phyloP scores from a whole-genome alignment of 2,888 invertebrate species.

The Ormia ochracea region DNA sequence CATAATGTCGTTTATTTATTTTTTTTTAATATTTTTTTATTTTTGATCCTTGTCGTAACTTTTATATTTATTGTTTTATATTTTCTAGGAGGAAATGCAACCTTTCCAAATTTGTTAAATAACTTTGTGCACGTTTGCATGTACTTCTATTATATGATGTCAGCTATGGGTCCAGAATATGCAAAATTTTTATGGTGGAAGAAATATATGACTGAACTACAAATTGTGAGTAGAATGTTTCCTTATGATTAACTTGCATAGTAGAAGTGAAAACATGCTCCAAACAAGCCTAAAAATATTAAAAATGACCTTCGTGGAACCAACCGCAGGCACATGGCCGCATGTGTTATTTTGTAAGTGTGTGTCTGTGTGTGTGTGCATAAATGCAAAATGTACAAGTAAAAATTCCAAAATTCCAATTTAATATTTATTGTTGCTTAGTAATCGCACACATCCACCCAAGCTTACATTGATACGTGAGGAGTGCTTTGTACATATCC shows the following conservation, averaged over 20 bases:
- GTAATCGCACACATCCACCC: neutral
- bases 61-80: neutral
- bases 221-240: conserved; percentile 84
- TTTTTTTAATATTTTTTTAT: neutral
- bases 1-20: neutral
- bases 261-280: conserved; percentile 1
- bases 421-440: neutral
- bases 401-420: too few species aligned
- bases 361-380: too few species aligned
- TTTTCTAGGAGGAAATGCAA: conserved; percentile 79
- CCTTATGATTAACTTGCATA: neutral
- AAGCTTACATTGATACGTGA: neutral
- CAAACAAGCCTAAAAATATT: conserved; percentile 1
- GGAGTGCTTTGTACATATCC: neutral
- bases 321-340: neutral
- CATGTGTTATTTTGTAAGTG: too few species aligned
- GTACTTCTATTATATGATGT: conserved; percentile 94
- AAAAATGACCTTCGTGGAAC: conserved; percentile 38
- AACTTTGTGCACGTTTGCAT: conserved; percentile 96
- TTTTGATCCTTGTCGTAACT: neutral
- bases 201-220: conserved; percentile 92
- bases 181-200: conserved; percentile 96
- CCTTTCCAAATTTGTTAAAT: conserved; percentile 83
- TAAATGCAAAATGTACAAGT: neutral
- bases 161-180: conserved; percentile 91